Evolutionary conservation across 2,113 vertebrate species (phyloP), one percentile per base, ranked within the genome.

Genomic region (Syngnathoides biaculeatus): DNA sequence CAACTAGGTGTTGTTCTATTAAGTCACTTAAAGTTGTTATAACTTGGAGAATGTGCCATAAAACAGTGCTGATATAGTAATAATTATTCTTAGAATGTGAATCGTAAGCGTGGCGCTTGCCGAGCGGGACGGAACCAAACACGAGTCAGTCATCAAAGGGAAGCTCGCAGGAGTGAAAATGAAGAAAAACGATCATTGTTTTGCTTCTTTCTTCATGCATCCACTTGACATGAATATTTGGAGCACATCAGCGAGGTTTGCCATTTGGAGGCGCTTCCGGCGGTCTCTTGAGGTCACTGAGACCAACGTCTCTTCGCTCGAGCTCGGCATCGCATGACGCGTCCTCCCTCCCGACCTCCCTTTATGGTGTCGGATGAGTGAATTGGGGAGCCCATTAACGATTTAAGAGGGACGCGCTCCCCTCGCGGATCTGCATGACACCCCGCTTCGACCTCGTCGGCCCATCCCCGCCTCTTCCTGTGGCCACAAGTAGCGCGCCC

Each of bases 81-180:
- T 85, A 82, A 84, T 89, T 91, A 17, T 91, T 90, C 89, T 86
- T 82, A 77, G 73, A 86, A 85, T 89, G 75, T 79, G 87, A 84
- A 85, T 90, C 91, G 78, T 84, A 87, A 90, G 91, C 86, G 87
- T 79, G 79, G 82, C 80, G 72, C 71, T 76, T 66, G 68, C 83
- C 67, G 84, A 73, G 74, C 78, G 80, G 87, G 89, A 91, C 89
- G 84, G 92, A 89, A 89, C 80, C 77, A 88, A 89, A 90, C 74
- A 83, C 79, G 86, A 91, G 90, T 82, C 83, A 84, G 91, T 91
- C 88, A 90, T 92, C 90, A 92, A 92, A 93, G 84, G 78, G 85
- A 88, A 79, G 73, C 84, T 67, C 84, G 81, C 84, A 61, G 81
- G 75, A 69, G 74, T 84, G 84, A 79, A 90, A 89, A 90, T 91